Percentiles rank a stretch among this genome's conserved stretches.
Evolutionary conservation across 2,888 invertebrate species (phyloP).

Genomic region (Eilema sororculum): DNA sequence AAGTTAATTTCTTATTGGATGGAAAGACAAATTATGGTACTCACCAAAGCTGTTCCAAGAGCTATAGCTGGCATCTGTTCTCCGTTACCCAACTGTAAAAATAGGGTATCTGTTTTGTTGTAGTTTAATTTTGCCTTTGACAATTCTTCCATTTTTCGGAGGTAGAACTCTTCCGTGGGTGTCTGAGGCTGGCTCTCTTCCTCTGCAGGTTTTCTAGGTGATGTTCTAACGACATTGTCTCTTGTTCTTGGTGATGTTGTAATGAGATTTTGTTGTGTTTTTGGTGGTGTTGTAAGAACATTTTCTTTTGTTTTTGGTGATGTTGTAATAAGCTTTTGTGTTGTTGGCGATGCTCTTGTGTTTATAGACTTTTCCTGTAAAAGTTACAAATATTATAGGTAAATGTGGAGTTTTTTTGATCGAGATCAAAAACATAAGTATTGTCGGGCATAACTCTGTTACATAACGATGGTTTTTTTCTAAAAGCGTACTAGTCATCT

Average conservation of each 20-base stretch:
- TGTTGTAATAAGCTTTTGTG: background rate
- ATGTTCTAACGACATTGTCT: background rate
- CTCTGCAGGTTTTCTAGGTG: background rate
- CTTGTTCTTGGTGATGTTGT: background rate
- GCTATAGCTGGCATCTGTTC: constrained; percentile 66
- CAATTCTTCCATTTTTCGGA: constrained; percentile 60
- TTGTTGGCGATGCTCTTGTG: background rate
- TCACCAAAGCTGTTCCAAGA: constrained; percentile 76
- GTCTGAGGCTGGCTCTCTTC: background rate
- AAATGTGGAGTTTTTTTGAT: too few species aligned
- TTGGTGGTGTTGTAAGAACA: too few species aligned
- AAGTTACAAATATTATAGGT: too few species aligned
- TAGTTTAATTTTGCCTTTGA: constrained; percentile 55
- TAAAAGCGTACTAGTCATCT: too few species aligned
- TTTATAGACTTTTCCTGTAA: too few species aligned
- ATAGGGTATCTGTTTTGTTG: constrained; percentile 55
- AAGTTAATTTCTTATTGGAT: too few species aligned
- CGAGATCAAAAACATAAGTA: too few species aligned
- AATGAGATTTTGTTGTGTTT: too few species aligned
- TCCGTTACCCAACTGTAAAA: constrained; percentile 60
- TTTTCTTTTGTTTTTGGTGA: too few species aligned
- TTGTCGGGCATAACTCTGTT: too few species aligned
- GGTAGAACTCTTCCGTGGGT: constrained; percentile 51
- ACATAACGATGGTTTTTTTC: too few species aligned
- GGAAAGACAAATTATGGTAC: constrained; percentile 24